Evolutionary conservation across 2,888 invertebrate species (phyloP).

Genomic region (Acutogordius australiensis): DNA sequence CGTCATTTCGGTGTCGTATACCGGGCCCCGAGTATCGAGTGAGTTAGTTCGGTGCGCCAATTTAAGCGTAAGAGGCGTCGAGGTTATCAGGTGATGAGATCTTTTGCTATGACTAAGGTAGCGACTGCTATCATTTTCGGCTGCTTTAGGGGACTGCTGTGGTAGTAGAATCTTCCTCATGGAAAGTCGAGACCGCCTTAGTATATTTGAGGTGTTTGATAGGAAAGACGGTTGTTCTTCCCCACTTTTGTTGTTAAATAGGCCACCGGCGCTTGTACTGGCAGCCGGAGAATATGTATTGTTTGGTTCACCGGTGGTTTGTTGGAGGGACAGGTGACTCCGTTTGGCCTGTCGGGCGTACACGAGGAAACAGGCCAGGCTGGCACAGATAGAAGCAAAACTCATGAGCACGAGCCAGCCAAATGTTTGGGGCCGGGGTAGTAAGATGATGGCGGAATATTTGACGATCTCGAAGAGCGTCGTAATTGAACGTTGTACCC

Average conservation of each 20-base stretch:
- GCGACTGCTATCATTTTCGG: too few species aligned
- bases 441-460: slow-evolving; percentile 26
- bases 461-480: slow-evolving; percentile 28
- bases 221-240: too few species aligned
- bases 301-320: neutral
- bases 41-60: slow-evolving; percentile 19
- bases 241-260: too few species aligned
- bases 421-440: slow-evolving; percentile 26
- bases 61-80: too few species aligned
- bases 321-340: neutral
- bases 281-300: too few species aligned
- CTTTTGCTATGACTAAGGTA: too few species aligned
- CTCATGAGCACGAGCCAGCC: slow-evolving; percentile 27
- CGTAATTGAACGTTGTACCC: slow-evolving; percentile 29
- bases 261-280: too few species aligned
- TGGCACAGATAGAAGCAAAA: slow-evolving; percentile 21
- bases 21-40: slow-evolving; percentile 17
- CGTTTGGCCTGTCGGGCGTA: slow-evolving; percentile 16
- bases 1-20: neutral
- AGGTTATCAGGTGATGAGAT: too few species aligned
- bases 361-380: slow-evolving; percentile 19
- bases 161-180: too few species aligned
- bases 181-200: too few species aligned
- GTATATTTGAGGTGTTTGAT: too few species aligned
- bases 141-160: too few species aligned